phyloP scores from a whole-genome alignment of 1,140 invertebrate species.

The Potamilus streckersoni region DNA sequence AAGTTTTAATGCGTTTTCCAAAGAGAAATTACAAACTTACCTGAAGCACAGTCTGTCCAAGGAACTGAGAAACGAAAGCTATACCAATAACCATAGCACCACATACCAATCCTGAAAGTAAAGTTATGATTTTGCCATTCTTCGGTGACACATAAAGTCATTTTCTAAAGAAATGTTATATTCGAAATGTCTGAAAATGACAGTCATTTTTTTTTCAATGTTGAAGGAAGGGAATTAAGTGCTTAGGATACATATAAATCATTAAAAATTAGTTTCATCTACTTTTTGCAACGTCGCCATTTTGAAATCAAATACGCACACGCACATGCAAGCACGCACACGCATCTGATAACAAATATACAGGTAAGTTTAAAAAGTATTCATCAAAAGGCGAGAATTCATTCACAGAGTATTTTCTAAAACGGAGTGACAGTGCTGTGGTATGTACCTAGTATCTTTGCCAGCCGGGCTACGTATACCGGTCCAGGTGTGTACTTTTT shows the following conservation, averaged over 20 bases:
- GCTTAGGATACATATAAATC: neutral
- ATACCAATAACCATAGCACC: conserved; percentile 41
- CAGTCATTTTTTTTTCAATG: no score
- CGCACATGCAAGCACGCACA: no score
- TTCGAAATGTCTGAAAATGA: neutral
- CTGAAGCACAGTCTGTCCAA: conserved; percentile 45
- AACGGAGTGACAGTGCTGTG: no score
- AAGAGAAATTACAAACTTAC: conserved; percentile 48
- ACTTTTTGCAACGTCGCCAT: neutral
- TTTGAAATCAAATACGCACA: neutral
- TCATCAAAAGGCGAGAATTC: no score
- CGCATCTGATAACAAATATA: no score
- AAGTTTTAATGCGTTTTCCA: no score
- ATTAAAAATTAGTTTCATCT: neutral
- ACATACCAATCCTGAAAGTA: conserved; percentile 32
- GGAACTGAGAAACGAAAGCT: conserved; percentile 39
- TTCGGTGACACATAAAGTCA: neutral
- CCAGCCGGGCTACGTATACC: conserved; percentile 29
- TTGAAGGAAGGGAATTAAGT: neutral
- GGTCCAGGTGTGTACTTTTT: conserved; percentile 18
- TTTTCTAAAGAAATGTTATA: neutral
- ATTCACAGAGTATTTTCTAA: no score
- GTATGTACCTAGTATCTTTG: conserved; percentile 37
- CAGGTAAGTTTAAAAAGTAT: no score
- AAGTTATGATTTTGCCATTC: neutral